Evolutionary conservation across 2,797 vertebrate species (phyloP).

Genomic region (Enteromius mattozi): DNA sequence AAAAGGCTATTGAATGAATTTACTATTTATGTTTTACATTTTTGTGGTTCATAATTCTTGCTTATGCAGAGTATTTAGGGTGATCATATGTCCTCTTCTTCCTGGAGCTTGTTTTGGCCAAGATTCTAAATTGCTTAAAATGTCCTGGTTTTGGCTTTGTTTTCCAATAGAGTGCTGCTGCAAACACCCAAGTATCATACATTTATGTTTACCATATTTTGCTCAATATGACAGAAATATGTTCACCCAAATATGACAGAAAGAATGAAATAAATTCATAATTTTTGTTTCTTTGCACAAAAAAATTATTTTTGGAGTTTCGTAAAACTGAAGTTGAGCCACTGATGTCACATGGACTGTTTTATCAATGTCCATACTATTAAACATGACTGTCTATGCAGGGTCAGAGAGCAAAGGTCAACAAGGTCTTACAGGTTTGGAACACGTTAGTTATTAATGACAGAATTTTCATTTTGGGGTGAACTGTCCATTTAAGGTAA

Average conservation of each 20-base stretch:
- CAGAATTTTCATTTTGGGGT: no score
- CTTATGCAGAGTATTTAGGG: not conserved
- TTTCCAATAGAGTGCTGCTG: not conserved
- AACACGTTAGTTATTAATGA: no score
- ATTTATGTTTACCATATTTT: not conserved
- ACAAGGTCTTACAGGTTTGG: no score
- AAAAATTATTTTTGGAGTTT: not conserved
- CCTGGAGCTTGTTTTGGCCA: not conserved
- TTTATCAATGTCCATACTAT: not conserved
- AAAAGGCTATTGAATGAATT: not conserved
- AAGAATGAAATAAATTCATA: not conserved
- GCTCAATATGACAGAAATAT: not conserved
- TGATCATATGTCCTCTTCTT: not conserved
- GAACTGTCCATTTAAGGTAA: no score
- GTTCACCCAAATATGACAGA: not conserved
- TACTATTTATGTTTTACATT: not conserved
- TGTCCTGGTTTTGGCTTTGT: not conserved
- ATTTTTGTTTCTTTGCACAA: not conserved
- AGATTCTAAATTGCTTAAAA: not conserved
- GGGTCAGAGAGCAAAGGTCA: not conserved
- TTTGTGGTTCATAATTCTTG: not conserved
- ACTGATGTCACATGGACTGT: not conserved
- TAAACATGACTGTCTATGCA: not conserved
- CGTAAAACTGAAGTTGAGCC: not conserved
- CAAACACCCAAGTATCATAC: not conserved